Percentiles rank a stretch among this genome's conserved stretches.
These are phyloP conservation scores for Emydoidea blandingii DNA, from an alignment of 2,797 vertebrate genomes.

Conservation along the genomic window DNA sequence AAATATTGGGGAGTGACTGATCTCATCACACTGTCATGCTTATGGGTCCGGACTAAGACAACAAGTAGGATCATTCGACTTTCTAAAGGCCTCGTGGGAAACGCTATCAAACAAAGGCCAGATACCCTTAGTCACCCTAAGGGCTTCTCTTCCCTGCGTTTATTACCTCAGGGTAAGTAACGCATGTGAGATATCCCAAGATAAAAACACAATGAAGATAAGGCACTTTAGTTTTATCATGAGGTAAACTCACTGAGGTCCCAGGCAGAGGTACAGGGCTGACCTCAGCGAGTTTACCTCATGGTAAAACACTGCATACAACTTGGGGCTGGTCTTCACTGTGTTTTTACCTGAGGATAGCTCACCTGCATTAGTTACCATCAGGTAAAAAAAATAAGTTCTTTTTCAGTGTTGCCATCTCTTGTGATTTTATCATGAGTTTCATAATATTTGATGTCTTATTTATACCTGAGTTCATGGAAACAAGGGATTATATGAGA, in stretches of 20 bases:
- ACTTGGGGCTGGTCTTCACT: background rate
- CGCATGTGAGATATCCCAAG: background rate
- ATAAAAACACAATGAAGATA: background rate
- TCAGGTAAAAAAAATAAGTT: background rate
- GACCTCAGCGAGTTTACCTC: background rate
- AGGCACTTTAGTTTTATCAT: background rate
- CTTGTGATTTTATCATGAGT: background rate
- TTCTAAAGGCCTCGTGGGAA: too few relatives aligned
- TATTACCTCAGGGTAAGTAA: background rate
- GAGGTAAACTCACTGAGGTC: background rate
- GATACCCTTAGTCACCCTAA: background rate
- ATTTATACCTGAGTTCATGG: background rate
- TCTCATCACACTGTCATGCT: background rate
- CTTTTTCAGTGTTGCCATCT: background rate
- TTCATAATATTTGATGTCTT: background rate
- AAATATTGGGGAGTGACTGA: background rate
- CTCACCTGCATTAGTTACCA: background rate
- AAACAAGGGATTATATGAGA: background rate
- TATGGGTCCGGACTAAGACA: background rate
- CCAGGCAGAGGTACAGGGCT: background rate
- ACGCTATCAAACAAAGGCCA: background rate
- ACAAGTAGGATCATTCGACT: too few relatives aligned
- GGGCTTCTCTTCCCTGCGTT: background rate
- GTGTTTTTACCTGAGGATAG: background rate
- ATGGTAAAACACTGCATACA: background rate